Conservation (phyloP, 2,113 vertebrate species). For the Dinomys branickii region DNA sequence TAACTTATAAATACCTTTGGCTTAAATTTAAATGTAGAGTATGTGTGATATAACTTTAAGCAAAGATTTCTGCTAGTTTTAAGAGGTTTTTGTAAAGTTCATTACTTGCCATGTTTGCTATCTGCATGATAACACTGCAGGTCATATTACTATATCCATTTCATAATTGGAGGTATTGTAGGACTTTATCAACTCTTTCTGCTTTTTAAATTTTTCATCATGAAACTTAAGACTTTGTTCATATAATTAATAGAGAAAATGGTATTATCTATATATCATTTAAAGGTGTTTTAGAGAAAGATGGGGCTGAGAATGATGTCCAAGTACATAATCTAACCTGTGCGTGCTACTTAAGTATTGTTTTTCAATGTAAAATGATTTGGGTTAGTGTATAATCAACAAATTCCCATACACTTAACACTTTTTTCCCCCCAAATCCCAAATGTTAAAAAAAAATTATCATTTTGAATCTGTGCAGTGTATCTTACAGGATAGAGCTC, state of each 20-base stretch:
- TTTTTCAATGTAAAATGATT: conserved; percentile 63
- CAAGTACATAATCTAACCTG: conserved; percentile 34
- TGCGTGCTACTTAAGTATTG: conserved; percentile 45
- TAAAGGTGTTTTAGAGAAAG: conserved; percentile 54
- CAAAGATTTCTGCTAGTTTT: conserved; percentile 43
- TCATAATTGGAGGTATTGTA: conserved; percentile 33
- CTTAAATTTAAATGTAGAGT: conserved; percentile 57
- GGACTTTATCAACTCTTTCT: conserved; percentile 41
- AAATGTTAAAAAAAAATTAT: neutral
- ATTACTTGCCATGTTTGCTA: neutral
- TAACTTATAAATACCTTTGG: conserved; percentile 53
- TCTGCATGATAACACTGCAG: conserved; percentile 18
- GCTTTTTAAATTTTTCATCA: neutral
- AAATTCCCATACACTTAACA: conserved; percentile 55
- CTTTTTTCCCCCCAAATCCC: conserved; percentile 28
- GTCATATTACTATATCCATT: conserved; percentile 33
- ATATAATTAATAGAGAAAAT: conserved; percentile 46
- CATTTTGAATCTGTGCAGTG: neutral
- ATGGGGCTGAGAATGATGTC: conserved; percentile 7
- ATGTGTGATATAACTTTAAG: conserved; percentile 45
- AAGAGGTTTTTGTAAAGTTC: conserved; percentile 30
- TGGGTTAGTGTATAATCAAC: conserved; percentile 24
- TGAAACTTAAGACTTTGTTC: conserved; percentile 57
- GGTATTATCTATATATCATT: conserved; percentile 44
- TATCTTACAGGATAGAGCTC: conserved; percentile 68